Evolutionary conservation across 2,113 vertebrate genomes (phyloP), one percentile per base, ranked within the genome.

Genomic region (Morphnarchus princeps): DNA sequence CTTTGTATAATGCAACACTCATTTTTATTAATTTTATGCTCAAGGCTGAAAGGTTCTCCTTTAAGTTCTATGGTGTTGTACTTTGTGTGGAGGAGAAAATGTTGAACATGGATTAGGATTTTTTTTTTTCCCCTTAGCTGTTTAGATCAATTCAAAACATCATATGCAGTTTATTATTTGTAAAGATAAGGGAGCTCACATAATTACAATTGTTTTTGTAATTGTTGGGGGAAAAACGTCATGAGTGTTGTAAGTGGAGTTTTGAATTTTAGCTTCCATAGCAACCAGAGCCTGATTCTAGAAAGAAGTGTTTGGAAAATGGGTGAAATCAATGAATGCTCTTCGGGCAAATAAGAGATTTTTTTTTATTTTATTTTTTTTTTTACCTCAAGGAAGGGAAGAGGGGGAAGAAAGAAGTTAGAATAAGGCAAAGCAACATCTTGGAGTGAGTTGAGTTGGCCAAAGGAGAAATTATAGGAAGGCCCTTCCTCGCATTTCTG

Each of bases 181-280:
- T 87, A 38, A 73, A 50, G n/a, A n/a, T 82, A 50, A 80, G 31
- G 21, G 20, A 93, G 57, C 34, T 81, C 28, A 45, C 24, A 9
- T 67, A 90, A 82, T 42, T 70, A 40, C 42, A 54, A n/a, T 45
- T 80, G 10, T 29, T 80, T 66, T 74, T 92, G 59, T 62, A 80
- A n/a, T 45, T 82, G 8, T 8, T 61, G 21, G 34, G 11, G 16
- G 13, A 1, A 43, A 63, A 80, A 13, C 15, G 38, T 77, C 52
- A 11, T 62, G 3, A 50, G 16, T 74, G 20, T 69, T 67, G 1
- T 55, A 54, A 80, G 14, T 78, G 34, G 18, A 58, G 26, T 62
- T 94, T 65, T 49, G 45, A 45, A 55, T 91, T 92, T 90, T 93
- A 47, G 69, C 82, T 96, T 89, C 92, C 52, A 52, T 81, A 62